These are phyloP conservation scores for Tribolium madens DNA, from an alignment of 1,140 invertebrate species.

Conservation along the genomic window DNA sequence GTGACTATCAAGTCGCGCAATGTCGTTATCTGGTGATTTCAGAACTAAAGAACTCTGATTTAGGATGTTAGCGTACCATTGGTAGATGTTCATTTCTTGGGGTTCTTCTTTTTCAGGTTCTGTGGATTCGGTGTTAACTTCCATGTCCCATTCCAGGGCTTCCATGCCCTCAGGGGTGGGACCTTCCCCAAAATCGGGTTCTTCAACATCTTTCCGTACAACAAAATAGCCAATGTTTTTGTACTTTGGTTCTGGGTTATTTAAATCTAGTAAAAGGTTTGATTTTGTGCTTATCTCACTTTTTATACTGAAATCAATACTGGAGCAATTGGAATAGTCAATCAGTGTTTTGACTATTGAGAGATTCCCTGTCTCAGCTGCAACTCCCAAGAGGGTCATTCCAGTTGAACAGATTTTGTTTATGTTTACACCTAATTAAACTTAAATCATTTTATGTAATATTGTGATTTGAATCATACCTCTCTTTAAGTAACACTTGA, in stretches of 20 bases:
- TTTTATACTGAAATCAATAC: slow-evolving; percentile 47
- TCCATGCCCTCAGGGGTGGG: slow-evolving; percentile 73
- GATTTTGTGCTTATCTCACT: slow-evolving; percentile 53
- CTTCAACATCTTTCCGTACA: slow-evolving; percentile 61
- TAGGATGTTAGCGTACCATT: slow-evolving; percentile 71
- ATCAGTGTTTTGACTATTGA: slow-evolving; percentile 65
- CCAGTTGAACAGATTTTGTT: slow-evolving; percentile 67
- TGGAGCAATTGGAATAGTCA: slow-evolving; percentile 60
- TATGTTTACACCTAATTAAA: slow-evolving; percentile 66
- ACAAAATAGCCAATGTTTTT: slow-evolving; percentile 66
- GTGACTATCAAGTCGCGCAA: slow-evolving; percentile 67
- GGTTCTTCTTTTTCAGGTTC: slow-evolving; percentile 48
- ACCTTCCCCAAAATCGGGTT: slow-evolving; percentile 66
- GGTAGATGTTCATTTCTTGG: slow-evolving; percentile 64
- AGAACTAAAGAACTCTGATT: slow-evolving; percentile 68
- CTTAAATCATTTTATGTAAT: slow-evolving; percentile 43
- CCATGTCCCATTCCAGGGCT: slow-evolving; percentile 71
- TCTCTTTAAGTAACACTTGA: slow-evolving; percentile 55
- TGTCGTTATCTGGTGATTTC: slow-evolving; percentile 61
- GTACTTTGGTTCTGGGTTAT: slow-evolving; percentile 47
- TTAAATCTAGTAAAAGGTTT: slow-evolving; percentile 52
- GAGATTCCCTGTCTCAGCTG: slow-evolving; percentile 67
- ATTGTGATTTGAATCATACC: slow-evolving; percentile 38
- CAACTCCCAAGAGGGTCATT: slow-evolving; percentile 66
- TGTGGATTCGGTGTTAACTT: slow-evolving; percentile 63